Evolutionary conservation across 2,797 vertebrate genomes (phyloP).

Genomic region (Prionace glauca): DNA sequence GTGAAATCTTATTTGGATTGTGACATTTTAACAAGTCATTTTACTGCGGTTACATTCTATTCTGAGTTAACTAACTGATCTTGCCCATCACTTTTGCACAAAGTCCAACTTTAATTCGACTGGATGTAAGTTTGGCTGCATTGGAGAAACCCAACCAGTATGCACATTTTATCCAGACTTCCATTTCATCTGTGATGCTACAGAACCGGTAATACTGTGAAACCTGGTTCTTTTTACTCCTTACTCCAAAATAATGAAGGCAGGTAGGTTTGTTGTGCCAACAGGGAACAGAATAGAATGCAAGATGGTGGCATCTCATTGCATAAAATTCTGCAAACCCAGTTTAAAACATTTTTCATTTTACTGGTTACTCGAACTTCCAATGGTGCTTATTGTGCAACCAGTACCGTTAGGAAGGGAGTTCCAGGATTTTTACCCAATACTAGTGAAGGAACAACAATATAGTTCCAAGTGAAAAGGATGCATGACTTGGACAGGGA

Average conservation of each 20-base stretch:
- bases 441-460: too few species aligned
- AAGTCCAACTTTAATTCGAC: not conserved
- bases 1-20: not conserved
- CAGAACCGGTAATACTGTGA: not conserved
- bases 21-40: not conserved
- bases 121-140: not conserved
- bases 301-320: not conserved
- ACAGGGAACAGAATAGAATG: not conserved
- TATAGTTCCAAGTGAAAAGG: too few species aligned
- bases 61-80: not conserved
- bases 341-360: not conserved
- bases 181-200: not conserved
- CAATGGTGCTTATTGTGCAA: not conserved
- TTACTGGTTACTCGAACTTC: not conserved
- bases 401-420: not conserved
- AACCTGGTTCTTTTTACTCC: not conserved
- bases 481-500: too few species aligned
- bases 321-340: not conserved
- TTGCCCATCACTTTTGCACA: not conserved
- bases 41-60: not conserved
- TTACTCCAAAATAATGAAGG: not conserved
- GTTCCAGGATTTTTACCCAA: too few species aligned
- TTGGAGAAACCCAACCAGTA: not conserved
- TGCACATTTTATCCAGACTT: not conserved
- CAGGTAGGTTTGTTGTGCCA: not conserved